phyloP scores from a whole-genome alignment of 2,797 vertebrate species.

The Gallinago solitaria region DNA sequence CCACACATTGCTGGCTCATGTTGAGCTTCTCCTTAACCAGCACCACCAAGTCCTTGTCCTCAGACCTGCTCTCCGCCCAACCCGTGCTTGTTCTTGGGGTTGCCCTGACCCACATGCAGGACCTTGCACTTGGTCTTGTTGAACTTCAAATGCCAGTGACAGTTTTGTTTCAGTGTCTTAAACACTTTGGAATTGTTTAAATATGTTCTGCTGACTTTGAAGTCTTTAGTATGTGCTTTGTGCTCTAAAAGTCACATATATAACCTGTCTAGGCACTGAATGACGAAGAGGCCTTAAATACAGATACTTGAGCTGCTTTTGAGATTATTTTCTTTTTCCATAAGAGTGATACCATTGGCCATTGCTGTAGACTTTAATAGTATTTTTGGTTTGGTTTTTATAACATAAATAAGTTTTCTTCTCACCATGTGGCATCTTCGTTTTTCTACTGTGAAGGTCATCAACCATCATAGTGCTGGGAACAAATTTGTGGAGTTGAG shows the following conservation, averaged over 20 bases:
- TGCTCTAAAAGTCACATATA: not conserved
- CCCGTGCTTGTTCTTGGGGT: not conserved
- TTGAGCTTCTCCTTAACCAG: not conserved
- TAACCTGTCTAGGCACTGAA: not conserved
- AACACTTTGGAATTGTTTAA: not conserved
- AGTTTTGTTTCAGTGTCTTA: not conserved
- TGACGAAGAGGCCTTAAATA: not conserved
- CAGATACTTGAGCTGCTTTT: not conserved
- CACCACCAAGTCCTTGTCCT: not conserved
- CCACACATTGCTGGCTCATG: not conserved
- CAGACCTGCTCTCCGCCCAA: not conserved
- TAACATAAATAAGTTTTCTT: not conserved
- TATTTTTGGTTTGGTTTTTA: not conserved
- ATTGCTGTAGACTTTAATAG: not conserved
- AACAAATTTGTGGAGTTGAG: not conserved
- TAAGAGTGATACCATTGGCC: not conserved
- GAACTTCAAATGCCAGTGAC: not conserved
- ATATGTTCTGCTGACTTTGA: not conserved
- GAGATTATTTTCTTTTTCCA: not conserved
- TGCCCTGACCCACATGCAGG: not conserved
- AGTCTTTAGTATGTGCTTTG: not conserved
- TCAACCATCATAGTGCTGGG: not conserved
- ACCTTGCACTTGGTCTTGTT: not conserved
- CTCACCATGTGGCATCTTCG: not conserved
- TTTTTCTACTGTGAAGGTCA: not conserved